phyloP scores from a whole-genome alignment of 2,888 invertebrate genomes.

The Nomada flava region DNA sequence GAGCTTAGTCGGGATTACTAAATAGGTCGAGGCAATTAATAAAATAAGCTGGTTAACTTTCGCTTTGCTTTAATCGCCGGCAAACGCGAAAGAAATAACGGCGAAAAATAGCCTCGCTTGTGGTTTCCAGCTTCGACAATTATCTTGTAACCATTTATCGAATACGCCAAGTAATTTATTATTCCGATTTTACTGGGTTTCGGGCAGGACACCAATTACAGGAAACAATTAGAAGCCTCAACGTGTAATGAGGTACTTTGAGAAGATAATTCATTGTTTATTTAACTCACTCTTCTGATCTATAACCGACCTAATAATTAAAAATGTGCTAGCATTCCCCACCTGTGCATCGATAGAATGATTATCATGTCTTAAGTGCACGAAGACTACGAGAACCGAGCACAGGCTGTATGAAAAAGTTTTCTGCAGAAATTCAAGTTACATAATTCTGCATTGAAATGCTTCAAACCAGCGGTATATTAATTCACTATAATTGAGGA shows the following conservation, averaged over 20 bases:
- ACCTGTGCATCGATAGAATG: too few relatives aligned
- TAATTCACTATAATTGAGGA: neutral
- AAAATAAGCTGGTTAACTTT: constrained; percentile 62
- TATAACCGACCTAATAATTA: too few relatives aligned
- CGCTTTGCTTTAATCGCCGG: constrained; percentile 39
- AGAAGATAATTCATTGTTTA: too few relatives aligned
- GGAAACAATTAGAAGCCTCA: constrained; percentile 18
- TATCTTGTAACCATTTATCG: constrained; percentile 47
- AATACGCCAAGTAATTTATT: constrained; percentile 36
- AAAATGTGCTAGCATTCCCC: too few relatives aligned
- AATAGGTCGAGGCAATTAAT: constrained; percentile 71
- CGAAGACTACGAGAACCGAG: too few relatives aligned
- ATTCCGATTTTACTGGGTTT: constrained; percentile 27
- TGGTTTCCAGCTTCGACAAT: constrained; percentile 30
- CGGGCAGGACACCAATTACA: constrained; percentile 27
- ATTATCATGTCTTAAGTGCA: too few relatives aligned
- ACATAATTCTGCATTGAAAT: neutral
- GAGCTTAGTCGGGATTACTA: constrained; percentile 50
- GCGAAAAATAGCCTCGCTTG: constrained; percentile 28
- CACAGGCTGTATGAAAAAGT: neutral
- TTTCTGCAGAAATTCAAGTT: neutral
- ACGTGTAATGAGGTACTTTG: too few relatives aligned
- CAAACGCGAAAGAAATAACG: constrained; percentile 36
- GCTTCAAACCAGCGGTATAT: neutral
- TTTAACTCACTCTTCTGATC: too few relatives aligned